These are phyloP conservation scores for Catharus minimus DNA, from an alignment of 2,113 vertebrate genomes.

Conservation along the genomic window DNA sequence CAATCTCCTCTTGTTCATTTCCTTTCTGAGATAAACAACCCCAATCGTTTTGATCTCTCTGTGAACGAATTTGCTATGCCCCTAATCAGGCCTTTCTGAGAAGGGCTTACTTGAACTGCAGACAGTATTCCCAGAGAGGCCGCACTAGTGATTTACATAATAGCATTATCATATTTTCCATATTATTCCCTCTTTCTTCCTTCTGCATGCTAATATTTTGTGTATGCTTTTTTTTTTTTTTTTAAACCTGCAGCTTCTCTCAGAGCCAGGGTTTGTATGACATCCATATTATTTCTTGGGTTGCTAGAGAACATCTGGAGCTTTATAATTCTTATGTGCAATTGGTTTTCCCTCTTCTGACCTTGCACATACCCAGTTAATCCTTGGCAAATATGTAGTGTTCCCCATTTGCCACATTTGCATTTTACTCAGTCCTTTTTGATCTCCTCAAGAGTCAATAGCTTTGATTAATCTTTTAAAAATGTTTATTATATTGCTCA, in stretches of 20 bases:
- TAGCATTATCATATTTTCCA: constrained; percentile 64
- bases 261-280: background rate
- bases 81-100: constrained; percentile 42
- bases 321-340: background rate
- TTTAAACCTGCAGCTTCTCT: constrained; percentile 12
- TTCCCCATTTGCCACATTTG: background rate
- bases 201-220: constrained; percentile 38
- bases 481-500: background rate
- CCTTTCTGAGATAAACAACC: constrained; percentile 35
- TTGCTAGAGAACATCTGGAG: background rate
- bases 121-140: constrained; percentile 57
- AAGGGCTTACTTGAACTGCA: constrained; percentile 51
- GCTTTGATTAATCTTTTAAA: constrained; percentile 17
- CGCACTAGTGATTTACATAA: constrained; percentile 28
- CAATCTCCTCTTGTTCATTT: constrained; percentile 42
- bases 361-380: background rate
- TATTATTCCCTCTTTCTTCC: constrained; percentile 32
- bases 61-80: background rate
- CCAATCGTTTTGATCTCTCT: background rate
- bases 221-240: background rate
- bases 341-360: background rate
- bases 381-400: background rate
- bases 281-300: background rate
- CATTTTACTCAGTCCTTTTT: background rate
- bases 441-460: background rate